Percentiles rank a stretch among this genome's conserved stretches.
These are phyloP conservation scores for Gerris lacustris DNA, from an alignment of 2,888 invertebrate species.

Conservation along the genomic window DNA sequence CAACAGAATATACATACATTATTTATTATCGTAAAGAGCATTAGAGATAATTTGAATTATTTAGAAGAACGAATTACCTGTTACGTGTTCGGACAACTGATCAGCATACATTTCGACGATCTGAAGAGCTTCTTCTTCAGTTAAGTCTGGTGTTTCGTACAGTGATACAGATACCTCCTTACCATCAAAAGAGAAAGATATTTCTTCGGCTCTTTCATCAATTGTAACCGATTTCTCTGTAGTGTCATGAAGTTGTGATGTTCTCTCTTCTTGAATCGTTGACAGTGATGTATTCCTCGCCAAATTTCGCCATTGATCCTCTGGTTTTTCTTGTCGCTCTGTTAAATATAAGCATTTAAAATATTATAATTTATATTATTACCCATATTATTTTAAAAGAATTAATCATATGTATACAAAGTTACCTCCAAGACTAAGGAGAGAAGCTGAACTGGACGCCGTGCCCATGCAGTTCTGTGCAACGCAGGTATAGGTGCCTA, in stretches of 20 bases:
- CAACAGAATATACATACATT: conserved; percentile 27
- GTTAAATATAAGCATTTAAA: neutral
- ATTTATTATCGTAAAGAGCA: too few relatives aligned
- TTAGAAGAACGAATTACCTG: conserved; percentile 37
- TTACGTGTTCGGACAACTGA: conserved; percentile 76
- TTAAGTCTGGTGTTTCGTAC: conserved; percentile 83
- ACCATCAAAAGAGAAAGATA: conserved; percentile 82
- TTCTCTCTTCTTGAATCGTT: conserved; percentile 81
- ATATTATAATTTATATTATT: neutral
- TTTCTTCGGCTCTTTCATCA: conserved; percentile 65
- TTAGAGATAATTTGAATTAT: neutral
- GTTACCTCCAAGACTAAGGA: conserved; percentile 77
- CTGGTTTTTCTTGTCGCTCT: neutral
- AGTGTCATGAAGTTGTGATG: conserved; percentile 76
- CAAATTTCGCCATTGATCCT: conserved; percentile 9
- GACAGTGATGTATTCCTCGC: conserved; percentile 61
- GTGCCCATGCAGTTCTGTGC: conserved; percentile 84
- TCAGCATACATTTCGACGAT: conserved; percentile 91
- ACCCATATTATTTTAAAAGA: too few relatives aligned
- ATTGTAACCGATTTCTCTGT: conserved; percentile 56
- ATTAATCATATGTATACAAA: too few relatives aligned
- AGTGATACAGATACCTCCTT: conserved; percentile 82
- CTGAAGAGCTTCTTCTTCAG: conserved; percentile 81
- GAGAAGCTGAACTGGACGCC: conserved; percentile 74
- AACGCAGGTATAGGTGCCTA: conserved; percentile 83